Evolutionary conservation across 2,113 vertebrate species (phyloP).

Genomic region (Parotia lawesii): DNA sequence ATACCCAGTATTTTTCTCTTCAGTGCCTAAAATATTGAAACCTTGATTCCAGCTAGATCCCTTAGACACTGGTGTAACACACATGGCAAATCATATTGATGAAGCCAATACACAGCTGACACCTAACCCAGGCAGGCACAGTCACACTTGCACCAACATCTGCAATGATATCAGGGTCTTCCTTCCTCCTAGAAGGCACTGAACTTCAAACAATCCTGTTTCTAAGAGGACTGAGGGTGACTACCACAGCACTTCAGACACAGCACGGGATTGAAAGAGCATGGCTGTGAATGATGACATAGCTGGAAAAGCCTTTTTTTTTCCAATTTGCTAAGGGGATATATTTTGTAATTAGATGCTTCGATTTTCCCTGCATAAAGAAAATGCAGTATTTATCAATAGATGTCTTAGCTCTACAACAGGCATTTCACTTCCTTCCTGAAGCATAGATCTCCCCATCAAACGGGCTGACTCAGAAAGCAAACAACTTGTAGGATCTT

Average conservation of each 20-base stretch:
- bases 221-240: not conserved
- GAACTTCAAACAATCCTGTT: not conserved
- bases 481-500: not conserved
- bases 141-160: not conserved
- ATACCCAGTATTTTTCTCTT: not conserved
- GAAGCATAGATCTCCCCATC: not conserved
- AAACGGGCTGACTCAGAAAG: slow-evolving; percentile 38
- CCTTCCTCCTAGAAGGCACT: not conserved
- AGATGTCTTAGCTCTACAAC: not conserved
- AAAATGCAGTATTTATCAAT: not conserved
- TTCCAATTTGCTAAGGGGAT: not conserved
- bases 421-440: not conserved
- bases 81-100: not conserved
- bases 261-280: fast-evolving
- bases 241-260: not conserved
- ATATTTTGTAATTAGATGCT: not conserved
- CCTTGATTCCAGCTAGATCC: not conserved
- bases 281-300: fast-evolving
- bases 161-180: not conserved
- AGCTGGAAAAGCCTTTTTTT: not conserved
- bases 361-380: not conserved
- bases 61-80: not conserved
- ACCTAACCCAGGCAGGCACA: not conserved
- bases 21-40: not conserved
- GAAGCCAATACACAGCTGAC: not conserved